A percentile compares a stretch with the other conserved stretches of the same genome.
Evolutionary conservation across 2,797 vertebrate species (phyloP).

Genomic region (Melanotaenia nigrans): DNA sequence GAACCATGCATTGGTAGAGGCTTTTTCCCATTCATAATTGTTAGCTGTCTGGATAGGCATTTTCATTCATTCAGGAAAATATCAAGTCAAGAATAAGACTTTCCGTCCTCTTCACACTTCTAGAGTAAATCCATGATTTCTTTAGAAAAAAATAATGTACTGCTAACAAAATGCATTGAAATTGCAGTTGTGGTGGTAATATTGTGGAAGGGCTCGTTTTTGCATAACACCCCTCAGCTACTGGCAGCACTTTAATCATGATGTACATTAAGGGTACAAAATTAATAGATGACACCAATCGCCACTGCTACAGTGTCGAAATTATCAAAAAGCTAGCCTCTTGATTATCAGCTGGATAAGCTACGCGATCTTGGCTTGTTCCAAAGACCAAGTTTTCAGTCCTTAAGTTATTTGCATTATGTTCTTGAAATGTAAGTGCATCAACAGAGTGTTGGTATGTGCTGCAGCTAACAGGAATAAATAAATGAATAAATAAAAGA

Average conservation of each 20-base stretch:
- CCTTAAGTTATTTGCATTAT: background rate
- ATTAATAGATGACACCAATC: background rate
- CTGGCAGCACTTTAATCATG: background rate
- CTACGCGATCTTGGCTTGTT: background rate
- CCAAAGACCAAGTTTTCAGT: background rate
- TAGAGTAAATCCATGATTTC: background rate
- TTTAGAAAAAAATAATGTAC: background rate
- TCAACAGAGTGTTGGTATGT: background rate
- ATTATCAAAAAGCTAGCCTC: background rate
- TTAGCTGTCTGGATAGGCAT: slow-evolving; percentile 23
- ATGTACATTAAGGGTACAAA: background rate
- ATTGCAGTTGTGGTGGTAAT: background rate
- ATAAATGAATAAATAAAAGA: background rate
- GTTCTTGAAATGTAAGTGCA: background rate
- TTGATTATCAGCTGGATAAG: background rate
- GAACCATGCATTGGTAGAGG: slow-evolving; percentile 14
- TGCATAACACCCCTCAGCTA: background rate
- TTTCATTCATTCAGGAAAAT: slow-evolving; percentile 17
- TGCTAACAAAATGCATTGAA: background rate
- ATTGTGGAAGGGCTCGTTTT: background rate
- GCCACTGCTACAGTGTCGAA: background rate
- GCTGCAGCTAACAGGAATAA: background rate
- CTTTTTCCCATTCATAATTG: slow-evolving; percentile 25
- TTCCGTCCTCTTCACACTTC: too few relatives aligned
- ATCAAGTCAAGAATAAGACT: background rate